Evolutionary conservation across 2,888 invertebrate species (phyloP).

Genomic region (Antheraea assamensis): DNA sequence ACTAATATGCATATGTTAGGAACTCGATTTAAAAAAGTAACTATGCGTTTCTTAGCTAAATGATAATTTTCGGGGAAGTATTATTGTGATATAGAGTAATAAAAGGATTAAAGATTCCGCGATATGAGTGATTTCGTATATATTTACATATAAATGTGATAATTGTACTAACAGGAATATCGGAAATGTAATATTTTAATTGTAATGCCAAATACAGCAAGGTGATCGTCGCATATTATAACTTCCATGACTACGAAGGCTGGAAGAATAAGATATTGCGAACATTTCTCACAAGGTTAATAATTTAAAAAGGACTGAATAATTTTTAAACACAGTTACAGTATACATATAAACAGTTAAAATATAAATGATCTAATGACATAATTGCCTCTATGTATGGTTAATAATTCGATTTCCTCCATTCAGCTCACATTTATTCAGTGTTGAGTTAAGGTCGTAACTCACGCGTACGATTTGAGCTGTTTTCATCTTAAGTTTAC

Average conservation of each 20-base stretch:
- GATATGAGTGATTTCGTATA: conserved; percentile 10
- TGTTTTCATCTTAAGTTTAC: no score
- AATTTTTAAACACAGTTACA: no score
- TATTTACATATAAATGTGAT: conserved; percentile 12
- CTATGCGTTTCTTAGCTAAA: conserved; percentile 14
- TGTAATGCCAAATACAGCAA: background rate
- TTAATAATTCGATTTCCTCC: background rate
- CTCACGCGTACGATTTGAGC: no score
- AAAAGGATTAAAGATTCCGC: conserved; percentile 4
- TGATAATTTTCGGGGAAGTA: conserved; percentile 16
- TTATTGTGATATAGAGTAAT: conserved; percentile 12
- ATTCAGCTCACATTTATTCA: no score
- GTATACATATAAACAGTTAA: no score
- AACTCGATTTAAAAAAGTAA: background rate
- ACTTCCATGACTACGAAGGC: no score
- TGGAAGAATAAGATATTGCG: background rate
- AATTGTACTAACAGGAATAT: background rate
- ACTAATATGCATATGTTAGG: background rate
- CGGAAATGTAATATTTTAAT: conserved; percentile 5
- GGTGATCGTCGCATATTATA: background rate
- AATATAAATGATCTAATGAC: background rate
- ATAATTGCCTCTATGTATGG: background rate
- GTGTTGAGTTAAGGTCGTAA: no score
- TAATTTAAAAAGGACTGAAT: no score
- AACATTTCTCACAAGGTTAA: no score